Evolutionary conservation across 2,113 vertebrate genomes (phyloP), one percentile per base, ranked within the genome.

Genomic region (Zosterops lateralis): DNA sequence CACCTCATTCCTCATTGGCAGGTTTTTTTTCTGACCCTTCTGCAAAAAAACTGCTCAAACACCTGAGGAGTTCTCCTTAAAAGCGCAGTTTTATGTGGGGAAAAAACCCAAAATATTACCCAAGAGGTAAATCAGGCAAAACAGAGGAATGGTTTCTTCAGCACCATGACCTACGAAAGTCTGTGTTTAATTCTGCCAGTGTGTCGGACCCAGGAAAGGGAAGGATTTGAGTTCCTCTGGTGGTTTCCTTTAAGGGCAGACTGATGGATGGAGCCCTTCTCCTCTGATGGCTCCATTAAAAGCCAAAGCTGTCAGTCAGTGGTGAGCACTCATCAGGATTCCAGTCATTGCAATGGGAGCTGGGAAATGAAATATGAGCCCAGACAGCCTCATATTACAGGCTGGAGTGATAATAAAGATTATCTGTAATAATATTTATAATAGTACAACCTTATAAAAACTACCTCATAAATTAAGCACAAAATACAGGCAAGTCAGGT

Each of bases 381-480:
- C 47, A 83, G 50, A 17, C 65, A 88, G n/a, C 22, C 73, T 87
- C 90, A 66, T 51, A 4, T 92, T 70, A 81, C 89, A 83, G 32
- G 34, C 66, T 77, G 73, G 31, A 62, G 28, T 57, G 80, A 56
- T 68, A 89, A 87, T 75, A 92, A 93, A 95, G 38, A 84, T 87
- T 73, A 85, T 56, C 42, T 74, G 32, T 21, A 85, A 84, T 70
- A 90, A 44, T 8, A 36, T 79, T 87, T 83, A 26, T 31, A 76
- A 83, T 66, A 88, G 54, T 21, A 71, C 50, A 87, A 79, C 8
- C n/a, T 75, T 79, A 64, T 67, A 86, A 58, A 83, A 92, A 90
- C 29, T 31, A 57, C 25, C 24, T 88, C 89, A 62, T 82, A 92
- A 96, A 95, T 90, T 81, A 81, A 80, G 34, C 12, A 73, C 89